Evolutionary conservation across 2,113 vertebrate genomes (phyloP).

Genomic region (Neodontobutis hainanensis): DNA sequence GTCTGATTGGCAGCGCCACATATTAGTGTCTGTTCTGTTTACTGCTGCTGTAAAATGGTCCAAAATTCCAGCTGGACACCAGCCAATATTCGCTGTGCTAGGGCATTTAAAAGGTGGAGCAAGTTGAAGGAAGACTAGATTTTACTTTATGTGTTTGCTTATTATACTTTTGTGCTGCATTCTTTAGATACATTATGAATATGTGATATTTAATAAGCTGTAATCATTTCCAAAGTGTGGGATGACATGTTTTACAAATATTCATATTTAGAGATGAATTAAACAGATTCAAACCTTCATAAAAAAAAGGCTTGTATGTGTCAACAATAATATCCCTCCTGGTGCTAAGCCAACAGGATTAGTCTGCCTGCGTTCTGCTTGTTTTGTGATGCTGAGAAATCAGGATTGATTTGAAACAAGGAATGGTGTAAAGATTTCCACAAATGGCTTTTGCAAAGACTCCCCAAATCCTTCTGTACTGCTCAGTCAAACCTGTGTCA

Average conservation of each 20-base stretch:
- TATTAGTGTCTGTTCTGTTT: background rate
- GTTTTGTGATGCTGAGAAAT: background rate
- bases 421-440: background rate
- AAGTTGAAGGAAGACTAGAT: background rate
- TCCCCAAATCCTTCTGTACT: no score
- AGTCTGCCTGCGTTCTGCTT: background rate
- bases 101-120: background rate
- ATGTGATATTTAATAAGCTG: background rate
- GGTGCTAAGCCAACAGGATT: slow-evolving; percentile 2
- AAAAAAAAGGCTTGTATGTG: slow-evolving; percentile 1
- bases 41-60: background rate
- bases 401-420: background rate
- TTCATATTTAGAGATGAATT: slow-evolving; percentile 3
- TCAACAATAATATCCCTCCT: slow-evolving; percentile 1
- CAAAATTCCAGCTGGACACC: background rate
- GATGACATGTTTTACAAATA: slow-evolving; percentile 5
- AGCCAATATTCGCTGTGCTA: background rate
- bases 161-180: background rate
- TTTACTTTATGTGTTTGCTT: background rate
- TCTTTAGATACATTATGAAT: background rate
- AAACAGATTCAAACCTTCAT: background rate
- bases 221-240: background rate
- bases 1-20: background rate
- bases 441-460: no score
- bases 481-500: no score